Percentiles rank a stretch among this genome's conserved stretches.
Evolutionary conservation across 2,888 invertebrate species (phyloP).

Genomic region (Mesorhabditis sp.): DNA sequence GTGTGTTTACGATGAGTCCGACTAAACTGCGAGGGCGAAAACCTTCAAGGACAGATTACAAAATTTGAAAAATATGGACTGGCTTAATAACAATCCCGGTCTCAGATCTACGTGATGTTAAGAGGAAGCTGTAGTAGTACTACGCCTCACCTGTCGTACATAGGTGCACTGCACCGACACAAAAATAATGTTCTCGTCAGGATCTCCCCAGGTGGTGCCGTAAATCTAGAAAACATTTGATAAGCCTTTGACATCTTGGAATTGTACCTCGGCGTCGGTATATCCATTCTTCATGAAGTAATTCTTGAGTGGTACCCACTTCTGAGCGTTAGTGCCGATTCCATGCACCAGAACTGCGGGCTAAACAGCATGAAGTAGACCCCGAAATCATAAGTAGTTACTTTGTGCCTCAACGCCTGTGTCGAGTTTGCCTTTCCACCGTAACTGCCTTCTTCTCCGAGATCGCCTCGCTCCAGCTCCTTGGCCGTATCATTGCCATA

Average conservation of each 20-base stretch:
- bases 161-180: neutral
- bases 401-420: neutral
- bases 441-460: conserved; percentile 1
- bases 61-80: too few species aligned
- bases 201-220: neutral
- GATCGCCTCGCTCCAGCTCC: neutral
- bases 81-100: too few species aligned
- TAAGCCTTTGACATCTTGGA: neutral
- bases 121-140: too few species aligned
- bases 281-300: neutral
- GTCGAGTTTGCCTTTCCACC: neutral
- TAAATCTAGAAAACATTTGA: neutral
- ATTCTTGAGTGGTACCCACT: neutral
- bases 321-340: neutral
- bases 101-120: too few species aligned
- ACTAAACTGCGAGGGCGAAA: too few species aligned
- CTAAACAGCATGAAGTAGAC: neutral
- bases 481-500: neutral
- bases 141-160: neutral
- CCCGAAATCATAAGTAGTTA: neutral
- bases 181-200: neutral
- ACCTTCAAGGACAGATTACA: too few species aligned
- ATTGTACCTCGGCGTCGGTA: neutral
- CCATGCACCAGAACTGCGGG: neutral
- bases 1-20: too few species aligned